Base-by-base conservation (phyloP, 30 jellyfish, hydroid and myxozoan genomes). In the Catostylus mosaicus region DNA sequence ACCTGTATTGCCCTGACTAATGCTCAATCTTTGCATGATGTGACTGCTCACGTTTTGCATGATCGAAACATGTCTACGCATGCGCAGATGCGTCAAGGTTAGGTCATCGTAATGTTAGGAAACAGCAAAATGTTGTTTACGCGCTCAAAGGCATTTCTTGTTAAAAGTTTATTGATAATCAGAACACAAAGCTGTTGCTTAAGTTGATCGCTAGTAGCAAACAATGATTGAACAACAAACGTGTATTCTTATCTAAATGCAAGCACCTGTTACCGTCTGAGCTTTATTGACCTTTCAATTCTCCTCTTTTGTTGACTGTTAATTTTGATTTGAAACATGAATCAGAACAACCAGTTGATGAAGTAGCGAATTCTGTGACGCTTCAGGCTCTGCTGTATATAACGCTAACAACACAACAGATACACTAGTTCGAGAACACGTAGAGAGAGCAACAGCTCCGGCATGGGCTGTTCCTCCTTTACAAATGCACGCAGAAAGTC, bases 231-330 rank as follows among this genome's bases (percentile, higher is more conserved):
- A 20, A 0, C 10, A 68, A 16, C 7, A 6, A 46, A 5, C 36
- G 1, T 30, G 37, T 47, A 69, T 82, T 66, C 75, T 50, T 36
- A 14, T 16, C 26, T 70, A 22, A 82, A 82, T 82, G 52, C 40
- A 35, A 56, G 14, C 92, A 82, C 92, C 85, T 36, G 92, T 45
- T 1, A 29, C 54, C 75, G 92, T 80, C 90, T 80, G 40, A 24
- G 82, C 54, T 40, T 48, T 37, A 31, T 71, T 82, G 92, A 82
- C 84, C 92, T 82, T 72, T 81, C 61, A 48, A 14, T 67, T 60
- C 73, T 30, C 1, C 34, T n/a, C 36, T 24, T 70, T 77, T 79
- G 82, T 48, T 65, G 51, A 80, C 67, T 67, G 59, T 34, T 30
- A 30, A n/a, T 16, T 2, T 68, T 27, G 37, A 59, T 59, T 19